These are phyloP conservation scores for Lepus americanus DNA, from an alignment of 2,113 vertebrate species.

Conservation along the genomic window DNA sequence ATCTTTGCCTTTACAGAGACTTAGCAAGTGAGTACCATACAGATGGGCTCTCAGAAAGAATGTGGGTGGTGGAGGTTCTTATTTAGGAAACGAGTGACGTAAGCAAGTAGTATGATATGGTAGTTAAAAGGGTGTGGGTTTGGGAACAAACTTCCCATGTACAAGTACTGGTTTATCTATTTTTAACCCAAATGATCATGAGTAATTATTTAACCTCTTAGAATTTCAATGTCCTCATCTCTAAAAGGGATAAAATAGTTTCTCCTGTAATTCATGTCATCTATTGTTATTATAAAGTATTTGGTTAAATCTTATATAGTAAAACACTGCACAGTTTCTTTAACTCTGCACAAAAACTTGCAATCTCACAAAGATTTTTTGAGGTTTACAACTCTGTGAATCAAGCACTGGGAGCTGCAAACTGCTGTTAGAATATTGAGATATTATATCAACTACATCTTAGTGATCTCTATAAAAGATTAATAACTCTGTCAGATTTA, in stretches of 20 bases:
- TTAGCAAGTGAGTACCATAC: neutral
- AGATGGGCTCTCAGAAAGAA: slow-evolving; percentile 27
- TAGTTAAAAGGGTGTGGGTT: neutral
- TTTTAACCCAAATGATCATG: neutral
- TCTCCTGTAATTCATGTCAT: slow-evolving; percentile 8
- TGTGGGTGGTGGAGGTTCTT: neutral
- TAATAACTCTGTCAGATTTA: neutral
- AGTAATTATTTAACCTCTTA: neutral
- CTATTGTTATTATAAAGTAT: slow-evolving; percentile 10
- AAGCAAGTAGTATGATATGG: neutral
- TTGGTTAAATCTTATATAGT: neutral
- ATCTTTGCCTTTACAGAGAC: neutral
- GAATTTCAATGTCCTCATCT: neutral
- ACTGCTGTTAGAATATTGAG: neutral
- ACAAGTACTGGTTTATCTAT: neutral
- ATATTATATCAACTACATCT: neutral
- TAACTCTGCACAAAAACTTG: neutral
- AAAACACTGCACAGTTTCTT: slow-evolving; percentile 26
- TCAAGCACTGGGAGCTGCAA: neutral
- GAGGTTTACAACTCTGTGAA: neutral
- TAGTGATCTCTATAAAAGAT: neutral
- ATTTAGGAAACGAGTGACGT: neutral
- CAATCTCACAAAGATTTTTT: neutral
- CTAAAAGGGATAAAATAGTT: neutral
- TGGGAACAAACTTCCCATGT: neutral